Conservation (phyloP, 2,797 vertebrate species). For the Danio aesculapii region DNA sequence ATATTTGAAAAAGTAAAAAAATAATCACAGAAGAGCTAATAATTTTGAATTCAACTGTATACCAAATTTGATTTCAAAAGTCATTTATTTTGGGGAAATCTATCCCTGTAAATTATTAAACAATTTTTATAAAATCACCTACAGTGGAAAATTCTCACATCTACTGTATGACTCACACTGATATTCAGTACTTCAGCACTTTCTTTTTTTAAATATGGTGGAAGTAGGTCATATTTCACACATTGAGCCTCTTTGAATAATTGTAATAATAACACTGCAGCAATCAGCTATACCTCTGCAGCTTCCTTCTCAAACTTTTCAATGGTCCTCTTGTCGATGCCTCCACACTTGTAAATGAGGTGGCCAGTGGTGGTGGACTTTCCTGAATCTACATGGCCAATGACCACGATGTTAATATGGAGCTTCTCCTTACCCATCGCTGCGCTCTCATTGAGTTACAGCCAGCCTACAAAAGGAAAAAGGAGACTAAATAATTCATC, state of each 20-base stretch:
- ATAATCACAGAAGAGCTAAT: no score
- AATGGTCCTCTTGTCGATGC: no score
- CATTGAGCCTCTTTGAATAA: background rate
- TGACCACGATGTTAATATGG: conserved; percentile 98
- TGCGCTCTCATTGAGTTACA: conserved; percentile 40
- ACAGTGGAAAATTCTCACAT: no score
- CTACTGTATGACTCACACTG: background rate
- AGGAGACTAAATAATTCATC: conserved; percentile 38
- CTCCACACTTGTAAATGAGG: conserved; percentile 74
- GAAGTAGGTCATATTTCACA: background rate
- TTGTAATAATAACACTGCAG: background rate
- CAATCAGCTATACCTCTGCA: conserved; percentile 83
- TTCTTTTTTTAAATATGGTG: background rate
- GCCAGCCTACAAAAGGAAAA: conserved; percentile 37
- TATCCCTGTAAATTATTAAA: background rate
- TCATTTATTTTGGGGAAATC: no score
- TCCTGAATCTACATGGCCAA: conserved; percentile 96
- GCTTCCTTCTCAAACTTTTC: conserved; percentile 66
- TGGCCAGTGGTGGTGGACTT: conserved; percentile 98
- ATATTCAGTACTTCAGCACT: background rate
- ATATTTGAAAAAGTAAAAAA: no score
- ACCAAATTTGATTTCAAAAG: no score
- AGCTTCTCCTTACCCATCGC: conserved; percentile 97
- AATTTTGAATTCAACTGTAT: no score
- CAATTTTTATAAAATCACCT: background rate